Evolutionary conservation across 2,797 vertebrate species (phyloP).

Genomic region (Oreochromis grahami): DNA sequence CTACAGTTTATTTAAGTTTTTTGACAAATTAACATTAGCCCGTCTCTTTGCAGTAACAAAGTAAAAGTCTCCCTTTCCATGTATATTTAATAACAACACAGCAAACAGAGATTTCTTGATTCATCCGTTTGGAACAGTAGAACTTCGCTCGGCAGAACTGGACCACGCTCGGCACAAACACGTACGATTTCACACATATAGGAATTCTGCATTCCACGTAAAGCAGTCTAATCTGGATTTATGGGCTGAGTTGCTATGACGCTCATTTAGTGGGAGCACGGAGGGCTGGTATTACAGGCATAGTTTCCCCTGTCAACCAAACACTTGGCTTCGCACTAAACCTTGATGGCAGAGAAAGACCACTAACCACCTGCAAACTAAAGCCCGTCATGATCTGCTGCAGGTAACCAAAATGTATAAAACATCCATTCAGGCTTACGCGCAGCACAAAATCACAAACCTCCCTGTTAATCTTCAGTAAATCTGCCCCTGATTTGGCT

Average conservation of each 20-base stretch:
- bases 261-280: background rate
- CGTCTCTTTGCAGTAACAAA: background rate
- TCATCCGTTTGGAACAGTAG: background rate
- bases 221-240: background rate
- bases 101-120: background rate
- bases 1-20: background rate
- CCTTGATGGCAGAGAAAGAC: constrained; percentile 33
- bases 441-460: constrained; percentile 53
- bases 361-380: constrained; percentile 23
- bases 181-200: background rate
- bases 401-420: background rate
- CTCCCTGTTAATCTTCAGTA: constrained; percentile 61
- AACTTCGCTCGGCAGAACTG: background rate
- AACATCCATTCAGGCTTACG: constrained; percentile 33
- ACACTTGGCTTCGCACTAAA: constrained; percentile 20
- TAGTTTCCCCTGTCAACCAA: constrained; percentile 24
- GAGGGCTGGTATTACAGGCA: constrained; percentile 4
- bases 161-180: background rate
- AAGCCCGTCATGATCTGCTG: constrained; percentile 5
- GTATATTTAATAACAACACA: background rate
- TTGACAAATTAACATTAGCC: background rate
- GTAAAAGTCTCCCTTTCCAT: background rate
- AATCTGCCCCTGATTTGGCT: constrained; percentile 54
- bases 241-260: background rate
- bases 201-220: background rate